Evolutionary conservation across 2,888 invertebrate species (phyloP).

Genomic region (Drosophila pegasa): DNA sequence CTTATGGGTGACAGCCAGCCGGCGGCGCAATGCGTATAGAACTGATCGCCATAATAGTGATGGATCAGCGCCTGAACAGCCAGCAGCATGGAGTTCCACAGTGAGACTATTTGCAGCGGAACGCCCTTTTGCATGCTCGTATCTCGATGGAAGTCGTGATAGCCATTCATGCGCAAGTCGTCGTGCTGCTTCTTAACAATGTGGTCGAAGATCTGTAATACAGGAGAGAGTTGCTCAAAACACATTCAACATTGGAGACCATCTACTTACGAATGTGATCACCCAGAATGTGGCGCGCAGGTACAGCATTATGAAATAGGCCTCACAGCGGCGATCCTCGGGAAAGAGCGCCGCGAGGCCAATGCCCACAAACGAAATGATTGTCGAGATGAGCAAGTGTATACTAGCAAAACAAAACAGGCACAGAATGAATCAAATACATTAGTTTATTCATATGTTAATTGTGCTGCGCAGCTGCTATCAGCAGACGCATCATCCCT

Average conservation of each 20-base stretch:
- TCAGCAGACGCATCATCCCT: constrained; percentile 34
- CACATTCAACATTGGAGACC: background rate
- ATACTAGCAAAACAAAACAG: constrained; percentile 61
- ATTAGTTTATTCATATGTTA: constrained; percentile 24
- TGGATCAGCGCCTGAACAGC: constrained; percentile 87
- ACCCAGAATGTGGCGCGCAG: constrained; percentile 87
- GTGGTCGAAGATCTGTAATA: constrained; percentile 86
- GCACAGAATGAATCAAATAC: background rate
- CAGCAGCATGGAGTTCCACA: constrained; percentile 87
- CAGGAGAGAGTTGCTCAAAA: constrained; percentile 15
- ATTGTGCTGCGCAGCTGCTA: constrained; percentile 35
- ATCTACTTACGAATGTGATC: constrained; percentile 86
- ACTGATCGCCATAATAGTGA: constrained; percentile 86
- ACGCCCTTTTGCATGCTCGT: constrained; percentile 87
- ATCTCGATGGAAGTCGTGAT: constrained; percentile 89
- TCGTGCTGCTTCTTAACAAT: constrained; percentile 87
- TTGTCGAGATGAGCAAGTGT: constrained; percentile 82
- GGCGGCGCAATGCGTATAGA: constrained; percentile 86
- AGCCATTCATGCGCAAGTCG: constrained; percentile 87
- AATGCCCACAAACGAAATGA: constrained; percentile 83
- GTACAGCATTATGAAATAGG: constrained; percentile 87
- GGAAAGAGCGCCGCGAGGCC: constrained; percentile 76
- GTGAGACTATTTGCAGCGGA: constrained; percentile 88
- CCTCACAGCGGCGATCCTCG: constrained; percentile 85
- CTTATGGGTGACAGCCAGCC: constrained; percentile 86